A percentile compares a stretch with the other conserved stretches of the same genome.
These are phyloP conservation scores for Papilio polytes DNA, from an alignment of 1,140 invertebrate species.

Conservation along the genomic window DNA sequence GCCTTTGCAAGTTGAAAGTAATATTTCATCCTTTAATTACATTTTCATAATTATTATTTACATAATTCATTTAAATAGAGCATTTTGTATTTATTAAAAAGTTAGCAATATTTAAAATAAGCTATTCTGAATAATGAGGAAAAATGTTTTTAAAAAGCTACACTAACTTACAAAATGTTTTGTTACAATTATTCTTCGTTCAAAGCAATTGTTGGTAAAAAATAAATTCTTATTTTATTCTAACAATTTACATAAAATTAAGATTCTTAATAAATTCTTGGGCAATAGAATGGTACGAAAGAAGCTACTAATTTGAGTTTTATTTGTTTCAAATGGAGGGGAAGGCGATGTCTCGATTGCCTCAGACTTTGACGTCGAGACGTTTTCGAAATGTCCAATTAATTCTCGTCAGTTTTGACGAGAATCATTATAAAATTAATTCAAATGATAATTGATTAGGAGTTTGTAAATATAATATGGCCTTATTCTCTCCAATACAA, in stretches of 20 bases:
- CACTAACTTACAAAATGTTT: too few relatives aligned
- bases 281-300: conserved; percentile 25
- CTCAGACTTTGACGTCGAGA: conserved; percentile 15
- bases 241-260: conserved; percentile 1
- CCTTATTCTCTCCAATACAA: too few relatives aligned
- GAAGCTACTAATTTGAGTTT: conserved; percentile 39
- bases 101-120: background rate
- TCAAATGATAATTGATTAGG: background rate
- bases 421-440: conserved; percentile 18
- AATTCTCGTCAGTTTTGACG: conserved; percentile 18
- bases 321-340: conserved; percentile 36
- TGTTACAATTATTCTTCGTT: background rate
- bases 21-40: conserved; percentile 10
- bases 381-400: conserved; percentile 7
- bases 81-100: background rate
- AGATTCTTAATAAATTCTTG: conserved; percentile 8
- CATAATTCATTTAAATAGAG: background rate
- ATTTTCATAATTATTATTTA: background rate
- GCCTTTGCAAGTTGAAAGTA: conserved; percentile 5
- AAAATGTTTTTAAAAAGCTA: too few relatives aligned
- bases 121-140: background rate
- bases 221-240: background rate
- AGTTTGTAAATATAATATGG: background rate
- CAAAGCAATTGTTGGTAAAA: background rate
- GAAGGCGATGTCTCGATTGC: conserved; percentile 4